phyloP scores from a whole-genome alignment of 2,113 vertebrate species.

The Rhagologus leucostigma region DNA sequence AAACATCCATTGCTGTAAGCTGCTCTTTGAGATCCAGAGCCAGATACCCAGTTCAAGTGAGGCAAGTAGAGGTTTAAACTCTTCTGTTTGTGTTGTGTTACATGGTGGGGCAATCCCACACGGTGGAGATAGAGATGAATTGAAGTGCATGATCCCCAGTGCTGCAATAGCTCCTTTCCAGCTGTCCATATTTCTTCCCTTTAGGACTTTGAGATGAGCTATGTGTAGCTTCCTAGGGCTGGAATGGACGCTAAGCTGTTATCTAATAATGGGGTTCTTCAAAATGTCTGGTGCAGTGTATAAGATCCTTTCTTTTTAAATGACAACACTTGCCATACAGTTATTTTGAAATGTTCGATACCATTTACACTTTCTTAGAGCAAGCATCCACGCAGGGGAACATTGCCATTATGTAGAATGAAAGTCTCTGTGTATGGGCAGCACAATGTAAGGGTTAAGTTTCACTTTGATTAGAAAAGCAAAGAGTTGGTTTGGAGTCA shows the following conservation, averaged over 20 bases:
- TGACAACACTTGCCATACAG: not conserved
- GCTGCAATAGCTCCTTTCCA: not conserved
- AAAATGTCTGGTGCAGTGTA: not conserved
- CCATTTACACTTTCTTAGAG: not conserved
- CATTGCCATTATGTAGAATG: not conserved
- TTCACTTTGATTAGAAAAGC: not conserved
- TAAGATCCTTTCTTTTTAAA: not conserved
- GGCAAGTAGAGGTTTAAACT: not conserved
- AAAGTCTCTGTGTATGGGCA: not conserved
- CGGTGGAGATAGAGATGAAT: not conserved
- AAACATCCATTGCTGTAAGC: not conserved
- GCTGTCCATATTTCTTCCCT: not conserved
- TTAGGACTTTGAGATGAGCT: not conserved
- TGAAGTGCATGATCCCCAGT: not conserved
- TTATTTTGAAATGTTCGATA: not conserved
- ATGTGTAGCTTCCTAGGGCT: not conserved
- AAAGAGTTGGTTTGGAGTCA: not conserved
- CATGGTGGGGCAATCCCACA: fast-evolving
- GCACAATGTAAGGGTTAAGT: not conserved
- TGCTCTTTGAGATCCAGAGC: not conserved
- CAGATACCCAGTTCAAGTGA: not conserved
- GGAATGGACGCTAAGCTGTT: not conserved
- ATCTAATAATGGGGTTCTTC: not conserved
- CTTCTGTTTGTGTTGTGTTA: not conserved
- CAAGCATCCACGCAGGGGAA: not conserved